Conservation (phyloP, 2,888 invertebrate genomes). For the Mellilla xanthometata region DNA sequence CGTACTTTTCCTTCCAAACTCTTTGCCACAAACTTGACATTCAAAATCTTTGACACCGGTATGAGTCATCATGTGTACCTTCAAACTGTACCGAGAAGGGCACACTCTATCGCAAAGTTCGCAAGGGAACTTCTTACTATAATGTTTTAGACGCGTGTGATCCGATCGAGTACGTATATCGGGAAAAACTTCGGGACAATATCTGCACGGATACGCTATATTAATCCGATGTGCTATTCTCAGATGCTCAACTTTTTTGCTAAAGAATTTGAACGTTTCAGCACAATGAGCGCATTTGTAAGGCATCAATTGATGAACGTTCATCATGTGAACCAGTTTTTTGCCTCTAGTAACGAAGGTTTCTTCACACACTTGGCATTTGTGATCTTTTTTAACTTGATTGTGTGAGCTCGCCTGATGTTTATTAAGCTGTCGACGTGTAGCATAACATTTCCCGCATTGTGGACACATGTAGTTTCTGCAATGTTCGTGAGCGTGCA, state of each 20-base stretch:
- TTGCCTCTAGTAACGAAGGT: not conserved
- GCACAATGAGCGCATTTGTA: constrained; percentile 54
- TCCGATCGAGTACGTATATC: constrained; percentile 61
- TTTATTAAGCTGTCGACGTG: not conserved
- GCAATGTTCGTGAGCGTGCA: constrained; percentile 63
- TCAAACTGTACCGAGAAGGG: constrained; percentile 67
- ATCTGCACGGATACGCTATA: constrained; percentile 60
- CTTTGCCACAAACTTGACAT: constrained; percentile 7
- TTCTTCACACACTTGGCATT: constrained; percentile 45
- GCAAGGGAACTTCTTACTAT: constrained; percentile 53
- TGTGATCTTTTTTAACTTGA: not conserved
- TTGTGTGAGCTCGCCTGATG: not conserved
- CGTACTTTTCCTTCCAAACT: constrained; percentile 55
- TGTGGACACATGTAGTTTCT: constrained; percentile 63
- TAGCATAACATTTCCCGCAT: constrained; percentile 54
- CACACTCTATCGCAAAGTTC: constrained; percentile 12
- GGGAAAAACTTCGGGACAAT: constrained; percentile 66
- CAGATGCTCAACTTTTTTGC: constrained; percentile 54
- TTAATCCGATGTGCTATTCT: constrained; percentile 52
- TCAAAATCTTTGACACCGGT: constrained; percentile 48
- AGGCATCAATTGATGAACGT: not conserved
- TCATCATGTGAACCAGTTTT: no score
- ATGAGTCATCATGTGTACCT: constrained; percentile 61
- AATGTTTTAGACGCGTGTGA: constrained; percentile 61
- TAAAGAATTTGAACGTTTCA: constrained; percentile 55